Evolutionary conservation across 2,888 invertebrate species (phyloP).

Genomic region (Caradrina clavipalpis): DNA sequence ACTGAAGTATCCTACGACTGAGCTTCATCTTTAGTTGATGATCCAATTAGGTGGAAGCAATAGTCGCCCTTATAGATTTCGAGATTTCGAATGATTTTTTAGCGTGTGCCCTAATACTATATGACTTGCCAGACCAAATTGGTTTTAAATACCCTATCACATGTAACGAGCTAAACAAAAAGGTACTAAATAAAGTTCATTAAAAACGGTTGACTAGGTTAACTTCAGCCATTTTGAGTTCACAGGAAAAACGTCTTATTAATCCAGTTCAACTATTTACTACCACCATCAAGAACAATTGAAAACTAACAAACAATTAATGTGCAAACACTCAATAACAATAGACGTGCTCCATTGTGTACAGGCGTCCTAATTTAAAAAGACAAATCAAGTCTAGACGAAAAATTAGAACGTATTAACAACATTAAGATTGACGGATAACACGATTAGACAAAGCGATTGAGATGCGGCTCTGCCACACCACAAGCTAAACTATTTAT

Average conservation of each 20-base stretch:
- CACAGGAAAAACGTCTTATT: conserved; percentile 23
- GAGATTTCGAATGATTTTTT: too few species aligned
- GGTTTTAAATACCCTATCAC: too few species aligned
- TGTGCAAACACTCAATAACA: conserved; percentile 49
- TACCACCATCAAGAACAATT: conserved; percentile 41
- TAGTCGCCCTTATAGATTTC: too few species aligned
- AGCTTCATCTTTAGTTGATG: too few species aligned
- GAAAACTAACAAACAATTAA: conserved; percentile 44
- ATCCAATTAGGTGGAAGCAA: too few species aligned
- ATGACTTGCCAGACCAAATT: too few species aligned
- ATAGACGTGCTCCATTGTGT: conserved; percentile 56
- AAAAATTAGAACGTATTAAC: conserved; percentile 63
- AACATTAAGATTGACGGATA: conserved; percentile 63
- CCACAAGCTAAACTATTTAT: conserved; percentile 51
- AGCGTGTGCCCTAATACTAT: too few species aligned
- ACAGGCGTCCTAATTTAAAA: conserved; percentile 51
- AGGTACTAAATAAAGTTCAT: background rate
- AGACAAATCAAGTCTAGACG: conserved; percentile 67
- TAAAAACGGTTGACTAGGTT: background rate
- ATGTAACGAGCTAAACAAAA: too few species aligned
- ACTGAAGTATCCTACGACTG: too few species aligned
- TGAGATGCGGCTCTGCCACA: conserved; percentile 38
- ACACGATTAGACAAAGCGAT: conserved; percentile 52
- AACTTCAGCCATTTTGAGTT: conserved; percentile 1
- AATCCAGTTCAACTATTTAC: conserved; percentile 24